A percentile compares a stretch with the other conserved stretches of the same genome.
These are phyloP conservation scores for Uria aalge DNA, from an alignment of 2,113 vertebrate species.

Conservation along the genomic window DNA sequence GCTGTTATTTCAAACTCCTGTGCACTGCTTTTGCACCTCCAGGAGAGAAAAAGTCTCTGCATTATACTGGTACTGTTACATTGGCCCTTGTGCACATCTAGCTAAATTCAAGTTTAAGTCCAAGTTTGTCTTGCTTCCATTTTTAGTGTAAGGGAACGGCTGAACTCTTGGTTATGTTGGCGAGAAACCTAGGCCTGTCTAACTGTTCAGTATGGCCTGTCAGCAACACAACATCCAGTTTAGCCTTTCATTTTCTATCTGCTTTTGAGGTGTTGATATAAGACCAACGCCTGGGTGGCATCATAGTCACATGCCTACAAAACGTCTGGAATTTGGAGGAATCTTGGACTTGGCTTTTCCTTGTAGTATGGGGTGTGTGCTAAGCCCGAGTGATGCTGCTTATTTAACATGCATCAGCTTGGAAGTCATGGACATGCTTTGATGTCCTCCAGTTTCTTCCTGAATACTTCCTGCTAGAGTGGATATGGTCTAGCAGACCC, in stretches of 20 bases:
- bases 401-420: neutral
- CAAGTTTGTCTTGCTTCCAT: neutral
- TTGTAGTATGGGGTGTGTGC: neutral
- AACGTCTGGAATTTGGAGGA: neutral
- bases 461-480: neutral
- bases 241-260: neutral
- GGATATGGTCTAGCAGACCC: neutral
- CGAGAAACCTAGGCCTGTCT: neutral
- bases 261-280: neutral
- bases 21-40: neutral
- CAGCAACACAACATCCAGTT: neutral
- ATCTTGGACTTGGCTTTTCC: neutral
- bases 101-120: neutral
- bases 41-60: neutral
- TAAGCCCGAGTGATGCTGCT: neutral
- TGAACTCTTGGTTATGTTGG: neutral
- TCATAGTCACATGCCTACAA: no score
- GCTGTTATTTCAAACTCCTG: neutral
- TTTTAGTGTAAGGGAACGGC: neutral
- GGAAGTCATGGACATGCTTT: neutral
- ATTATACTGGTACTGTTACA: neutral
- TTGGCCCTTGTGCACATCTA: neutral
- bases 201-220: neutral
- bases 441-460: neutral
- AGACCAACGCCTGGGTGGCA: neutral